A percentile compares a stretch with the other conserved stretches of the same genome.
These are phyloP conservation scores for Oostethus manadensis DNA, from an alignment of 2,113 vertebrate species.

Conservation along the genomic window DNA sequence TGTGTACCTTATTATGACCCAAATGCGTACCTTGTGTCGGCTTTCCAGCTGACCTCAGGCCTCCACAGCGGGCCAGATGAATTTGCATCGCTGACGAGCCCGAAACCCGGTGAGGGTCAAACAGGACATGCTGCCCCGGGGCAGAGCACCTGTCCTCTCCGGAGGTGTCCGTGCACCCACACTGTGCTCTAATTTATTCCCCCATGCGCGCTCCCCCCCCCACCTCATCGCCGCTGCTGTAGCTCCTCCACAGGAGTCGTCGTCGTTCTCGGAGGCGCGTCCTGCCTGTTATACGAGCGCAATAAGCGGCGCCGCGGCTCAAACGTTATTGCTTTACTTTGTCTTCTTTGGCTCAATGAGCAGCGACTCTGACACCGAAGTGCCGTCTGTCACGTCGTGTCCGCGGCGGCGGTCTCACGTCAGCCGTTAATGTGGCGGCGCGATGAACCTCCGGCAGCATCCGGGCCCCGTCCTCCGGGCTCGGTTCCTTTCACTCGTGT, in stretches of 20 bases:
- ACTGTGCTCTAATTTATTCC: background rate
- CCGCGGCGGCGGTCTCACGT: background rate
- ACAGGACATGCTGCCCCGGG: background rate
- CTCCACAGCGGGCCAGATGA: too few relatives aligned
- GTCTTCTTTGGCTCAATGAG: background rate
- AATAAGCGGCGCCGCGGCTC: background rate
- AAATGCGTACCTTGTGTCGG: too few relatives aligned
- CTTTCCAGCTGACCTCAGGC: too few relatives aligned
- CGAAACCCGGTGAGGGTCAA: background rate
- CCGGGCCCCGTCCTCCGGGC: background rate
- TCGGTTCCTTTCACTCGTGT: background rate
- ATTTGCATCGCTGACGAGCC: background rate
- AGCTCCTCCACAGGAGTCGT: background rate
- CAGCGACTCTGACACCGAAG: background rate
- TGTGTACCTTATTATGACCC: too few relatives aligned
- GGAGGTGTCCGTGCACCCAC: background rate
- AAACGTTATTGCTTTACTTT: conserved; percentile 1
- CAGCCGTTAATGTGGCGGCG: background rate
- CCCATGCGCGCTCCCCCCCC: background rate
- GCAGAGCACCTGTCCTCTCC: background rate
- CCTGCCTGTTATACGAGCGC: background rate
- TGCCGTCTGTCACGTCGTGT: background rate
- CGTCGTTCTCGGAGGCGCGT: background rate
- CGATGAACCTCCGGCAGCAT: background rate
- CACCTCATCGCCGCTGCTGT: background rate